Conservation (phyloP, 2,797 vertebrate species). For the Hozukius guyotensis region DNA sequence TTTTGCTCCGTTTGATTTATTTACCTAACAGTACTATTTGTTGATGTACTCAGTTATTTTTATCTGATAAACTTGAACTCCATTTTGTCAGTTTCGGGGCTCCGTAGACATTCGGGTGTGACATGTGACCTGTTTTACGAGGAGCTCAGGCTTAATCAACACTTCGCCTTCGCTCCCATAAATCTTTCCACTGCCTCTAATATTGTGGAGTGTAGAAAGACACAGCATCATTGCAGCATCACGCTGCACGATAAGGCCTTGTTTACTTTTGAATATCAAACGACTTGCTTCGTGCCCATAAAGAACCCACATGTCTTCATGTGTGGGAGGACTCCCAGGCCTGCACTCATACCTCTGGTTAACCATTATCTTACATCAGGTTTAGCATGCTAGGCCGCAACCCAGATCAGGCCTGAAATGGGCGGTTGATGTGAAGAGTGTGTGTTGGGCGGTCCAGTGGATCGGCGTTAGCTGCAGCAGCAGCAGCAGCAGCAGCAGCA, state of each 20-base stretch:
- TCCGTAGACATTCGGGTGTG: not conserved
- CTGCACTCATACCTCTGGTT: slow-evolving; percentile 78
- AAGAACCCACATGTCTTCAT: slow-evolving; percentile 74
- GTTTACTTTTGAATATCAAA: slow-evolving; percentile 74
- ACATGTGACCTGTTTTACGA: not conserved
- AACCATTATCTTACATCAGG: slow-evolving; percentile 83
- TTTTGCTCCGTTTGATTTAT: not conserved
- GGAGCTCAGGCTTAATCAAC: not conserved
- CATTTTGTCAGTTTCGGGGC: not conserved
- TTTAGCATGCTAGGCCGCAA: slow-evolving; percentile 70
- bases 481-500: slow-evolving; percentile 44
- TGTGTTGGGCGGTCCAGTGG: slow-evolving; percentile 23
- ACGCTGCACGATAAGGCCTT: slow-evolving; percentile 27
- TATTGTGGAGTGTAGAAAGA: slow-evolving; percentile 37
- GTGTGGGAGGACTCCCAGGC: slow-evolving; percentile 70
- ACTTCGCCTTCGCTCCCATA: slow-evolving; percentile 3
- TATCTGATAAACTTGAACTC: not conserved
- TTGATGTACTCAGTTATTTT: not conserved
- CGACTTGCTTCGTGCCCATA: slow-evolving; percentile 48
- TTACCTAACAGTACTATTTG: not conserved
- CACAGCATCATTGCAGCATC: slow-evolving; percentile 15
- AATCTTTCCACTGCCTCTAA: slow-evolving; percentile 54
- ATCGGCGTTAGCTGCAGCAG: slow-evolving; percentile 49
- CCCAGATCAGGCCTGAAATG: slow-evolving; percentile 72
- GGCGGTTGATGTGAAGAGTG: slow-evolving; percentile 53